phyloP scores from a whole-genome alignment of 2,797 vertebrate species.

The Tokudaia muenninki region DNA sequence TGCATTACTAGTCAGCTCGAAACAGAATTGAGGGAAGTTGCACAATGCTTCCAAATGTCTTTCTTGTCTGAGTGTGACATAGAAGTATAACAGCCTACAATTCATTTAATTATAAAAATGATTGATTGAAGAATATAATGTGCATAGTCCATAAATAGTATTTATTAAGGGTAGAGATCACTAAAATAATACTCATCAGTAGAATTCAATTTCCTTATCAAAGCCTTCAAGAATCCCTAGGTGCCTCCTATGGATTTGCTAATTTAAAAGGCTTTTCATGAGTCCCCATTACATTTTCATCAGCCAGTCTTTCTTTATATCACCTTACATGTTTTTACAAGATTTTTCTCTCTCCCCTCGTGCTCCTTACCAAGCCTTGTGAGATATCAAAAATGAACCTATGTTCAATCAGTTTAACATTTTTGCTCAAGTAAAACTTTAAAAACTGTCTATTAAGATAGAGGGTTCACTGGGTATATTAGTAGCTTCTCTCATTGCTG shows the following conservation, averaged over 20 bases:
- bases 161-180: neutral
- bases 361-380: neutral
- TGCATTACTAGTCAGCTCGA: neutral
- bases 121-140: neutral
- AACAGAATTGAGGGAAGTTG: neutral
- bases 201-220: neutral
- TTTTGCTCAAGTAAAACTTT: neutral
- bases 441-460: neutral
- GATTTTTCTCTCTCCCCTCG: neutral
- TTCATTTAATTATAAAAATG: neutral
- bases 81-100: neutral
- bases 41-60: neutral
- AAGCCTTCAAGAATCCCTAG: neutral
- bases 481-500: neutral
- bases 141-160: neutral
- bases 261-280: conserved; percentile 7
- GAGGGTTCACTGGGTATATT: neutral
- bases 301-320: neutral
- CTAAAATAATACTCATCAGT: neutral
- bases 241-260: neutral
- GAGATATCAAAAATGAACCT: neutral
- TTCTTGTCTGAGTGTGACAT: neutral
- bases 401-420: neutral
- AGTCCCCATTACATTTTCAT: neutral
- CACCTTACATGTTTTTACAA: neutral